Evolutionary conservation across 2,113 vertebrate genomes (phyloP), one percentile per base, ranked within the genome.

Genomic region (Sisor rabdophorus): DNA sequence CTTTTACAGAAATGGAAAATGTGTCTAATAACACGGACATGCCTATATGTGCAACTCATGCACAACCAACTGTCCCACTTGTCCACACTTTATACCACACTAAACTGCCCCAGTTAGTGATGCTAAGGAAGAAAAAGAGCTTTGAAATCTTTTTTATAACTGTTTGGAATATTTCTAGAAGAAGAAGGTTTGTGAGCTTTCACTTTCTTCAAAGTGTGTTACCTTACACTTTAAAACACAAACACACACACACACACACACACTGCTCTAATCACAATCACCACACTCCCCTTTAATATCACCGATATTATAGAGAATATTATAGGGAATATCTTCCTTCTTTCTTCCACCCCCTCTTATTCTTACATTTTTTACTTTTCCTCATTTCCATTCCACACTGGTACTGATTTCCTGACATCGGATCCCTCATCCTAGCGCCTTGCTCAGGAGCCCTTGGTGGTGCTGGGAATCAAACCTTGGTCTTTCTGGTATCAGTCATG

Each of bases 251-350:
- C 28, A 28, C 56, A 48, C 8, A 10, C 61, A 36, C 74, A 50
- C 15, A 19, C 36, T n/a, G 58, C 19, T 48, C 67, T 53, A 71
- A 77, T 78, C 67, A 71, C 70, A 71, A 50, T 56, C 54, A n/a
- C n/a, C n/a, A n/a, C n/a, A n/a, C n/a, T n/a, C n/a, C n/a, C n/a
- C n/a, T n/a, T n/a, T n/a, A n/a, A n/a, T n/a, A n/a, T n/a, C n/a
- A n/a, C n/a, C n/a, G n/a, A n/a, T n/a, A n/a, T n/a, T n/a, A n/a
- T n/a, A n/a, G n/a, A n/a, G n/a, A n/a, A n/a, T n/a, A n/a, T n/a
- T n/a, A n/a, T n/a, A n/a, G n/a, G n/a, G n/a, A 67, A 9, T 10
- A n/a, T 54, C 50, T 30, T 20, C 13, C 11, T 56, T 0, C 22
- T 30, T 17, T 26, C 16, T 17, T 19, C 30, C 26, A 60, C 58